A percentile compares a stretch with the other conserved stretches of the same genome.
phyloP scores from a whole-genome alignment of 2,888 invertebrate species.

The Apotomis turbidana region DNA sequence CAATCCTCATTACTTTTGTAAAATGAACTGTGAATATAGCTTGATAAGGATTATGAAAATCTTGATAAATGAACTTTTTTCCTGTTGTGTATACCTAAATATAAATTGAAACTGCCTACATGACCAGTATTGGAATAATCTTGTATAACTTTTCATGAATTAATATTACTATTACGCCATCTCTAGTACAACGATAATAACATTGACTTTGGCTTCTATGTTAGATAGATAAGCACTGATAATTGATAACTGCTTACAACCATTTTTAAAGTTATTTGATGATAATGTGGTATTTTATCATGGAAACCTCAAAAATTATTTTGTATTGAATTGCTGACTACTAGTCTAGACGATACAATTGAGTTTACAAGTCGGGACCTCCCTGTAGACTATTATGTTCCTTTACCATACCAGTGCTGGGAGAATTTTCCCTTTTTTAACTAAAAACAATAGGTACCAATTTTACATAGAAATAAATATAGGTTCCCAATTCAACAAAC shows the following conservation, averaged over 20 bases:
- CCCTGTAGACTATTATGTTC: no score
- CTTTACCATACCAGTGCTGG: no score
- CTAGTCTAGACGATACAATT: no score
- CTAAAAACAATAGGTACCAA: no score
- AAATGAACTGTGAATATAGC: background rate
- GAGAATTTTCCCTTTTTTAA: no score
- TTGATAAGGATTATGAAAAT: background rate
- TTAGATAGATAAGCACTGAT: conserved; percentile 28
- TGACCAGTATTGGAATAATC: background rate
- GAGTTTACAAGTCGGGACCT: no score
- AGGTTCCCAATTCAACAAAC: no score
- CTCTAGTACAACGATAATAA: background rate
- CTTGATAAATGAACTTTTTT: background rate
- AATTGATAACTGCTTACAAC: conserved; percentile 9
- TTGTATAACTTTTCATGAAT: background rate
- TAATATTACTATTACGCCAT: background rate
- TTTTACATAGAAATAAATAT: no score
- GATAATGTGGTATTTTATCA: no score
- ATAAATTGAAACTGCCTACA: background rate
- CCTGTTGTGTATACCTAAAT: conserved; percentile 2
- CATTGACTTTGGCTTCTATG: conserved; percentile 26
- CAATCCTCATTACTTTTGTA: conserved; percentile 15
- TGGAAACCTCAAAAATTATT: no score
- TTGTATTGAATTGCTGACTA: no score
- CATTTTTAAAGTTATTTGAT: background rate